phyloP scores from a whole-genome alignment of 1,140 invertebrate species.

The Pogonomyrmex californicus region DNA sequence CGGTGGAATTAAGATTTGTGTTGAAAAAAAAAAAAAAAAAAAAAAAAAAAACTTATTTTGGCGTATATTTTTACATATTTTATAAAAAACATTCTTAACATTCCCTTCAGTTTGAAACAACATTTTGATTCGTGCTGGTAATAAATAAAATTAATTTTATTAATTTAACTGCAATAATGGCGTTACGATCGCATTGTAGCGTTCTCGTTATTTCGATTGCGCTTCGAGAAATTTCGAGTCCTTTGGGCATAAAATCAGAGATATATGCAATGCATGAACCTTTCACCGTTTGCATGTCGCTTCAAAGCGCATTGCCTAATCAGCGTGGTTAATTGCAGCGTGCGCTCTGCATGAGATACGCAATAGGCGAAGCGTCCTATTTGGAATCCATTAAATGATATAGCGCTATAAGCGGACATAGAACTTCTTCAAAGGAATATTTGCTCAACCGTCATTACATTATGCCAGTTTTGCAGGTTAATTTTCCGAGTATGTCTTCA shows the following conservation, averaged over 20 bases:
- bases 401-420: conserved; percentile 40
- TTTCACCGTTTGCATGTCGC: conserved; percentile 37
- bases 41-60: not conserved
- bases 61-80: not conserved
- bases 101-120: not conserved
- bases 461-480: conserved; percentile 30
- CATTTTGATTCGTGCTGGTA: not conserved
- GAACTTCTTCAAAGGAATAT: conserved; percentile 58
- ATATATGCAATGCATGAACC: conserved; percentile 42
- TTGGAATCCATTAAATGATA: conserved; percentile 62
- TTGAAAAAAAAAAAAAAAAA: not conserved
- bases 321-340: conserved; percentile 59
- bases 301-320: conserved; percentile 65
- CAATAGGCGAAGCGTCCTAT: conserved; percentile 54
- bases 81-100: not conserved
- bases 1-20: not conserved
- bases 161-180: conserved; percentile 12
- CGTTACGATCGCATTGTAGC: not conserved
- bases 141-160: not conserved
- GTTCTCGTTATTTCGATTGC: conserved; percentile 9
- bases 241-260: conserved; percentile 49
- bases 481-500: conserved; percentile 16
- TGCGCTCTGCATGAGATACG: conserved; percentile 48
- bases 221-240: conserved; percentile 50
- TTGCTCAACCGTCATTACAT: conserved; percentile 46